A percentile compares a stretch with the other conserved stretches of the same genome.
These are phyloP conservation scores for Smittia aterrima DNA, from an alignment of 2,888 invertebrate genomes.

Conservation along the genomic window DNA sequence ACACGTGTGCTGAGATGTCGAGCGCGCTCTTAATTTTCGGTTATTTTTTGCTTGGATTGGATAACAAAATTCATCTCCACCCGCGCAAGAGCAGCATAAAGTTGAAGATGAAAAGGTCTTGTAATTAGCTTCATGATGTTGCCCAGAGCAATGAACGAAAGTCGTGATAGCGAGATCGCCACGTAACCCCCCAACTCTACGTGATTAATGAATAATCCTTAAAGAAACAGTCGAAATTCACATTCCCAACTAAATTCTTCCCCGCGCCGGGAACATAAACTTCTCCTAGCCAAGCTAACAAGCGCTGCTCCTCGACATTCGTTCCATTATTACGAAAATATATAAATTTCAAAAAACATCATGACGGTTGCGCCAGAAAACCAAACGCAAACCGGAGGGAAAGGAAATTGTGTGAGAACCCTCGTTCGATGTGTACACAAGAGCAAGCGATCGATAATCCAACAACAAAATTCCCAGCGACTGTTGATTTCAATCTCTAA, in stretches of 20 bases:
- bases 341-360: constrained; percentile 9
- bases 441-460: constrained; percentile 29
- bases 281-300: not conserved
- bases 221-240: no score
- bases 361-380: constrained; percentile 21
- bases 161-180: no score
- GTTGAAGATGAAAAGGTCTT: no score
- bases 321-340: not conserved
- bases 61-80: no score
- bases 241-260: not conserved
- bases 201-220: no score
- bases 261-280: not conserved
- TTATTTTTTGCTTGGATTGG: not conserved
- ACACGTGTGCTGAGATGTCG: constrained; percentile 4
- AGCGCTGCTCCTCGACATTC: not conserved
- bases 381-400: not conserved
- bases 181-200: no score
- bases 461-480: constrained; percentile 24
- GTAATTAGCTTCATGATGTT: no score
- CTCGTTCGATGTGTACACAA: not conserved
- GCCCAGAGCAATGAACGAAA: no score
- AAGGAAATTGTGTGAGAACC: constrained; percentile 2
- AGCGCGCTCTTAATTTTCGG: not conserved
- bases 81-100: not conserved
- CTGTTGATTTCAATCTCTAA: constrained; percentile 10